Conservation (phyloP, 2,113 vertebrate genomes). For the Hoplias malabaricus region DNA sequence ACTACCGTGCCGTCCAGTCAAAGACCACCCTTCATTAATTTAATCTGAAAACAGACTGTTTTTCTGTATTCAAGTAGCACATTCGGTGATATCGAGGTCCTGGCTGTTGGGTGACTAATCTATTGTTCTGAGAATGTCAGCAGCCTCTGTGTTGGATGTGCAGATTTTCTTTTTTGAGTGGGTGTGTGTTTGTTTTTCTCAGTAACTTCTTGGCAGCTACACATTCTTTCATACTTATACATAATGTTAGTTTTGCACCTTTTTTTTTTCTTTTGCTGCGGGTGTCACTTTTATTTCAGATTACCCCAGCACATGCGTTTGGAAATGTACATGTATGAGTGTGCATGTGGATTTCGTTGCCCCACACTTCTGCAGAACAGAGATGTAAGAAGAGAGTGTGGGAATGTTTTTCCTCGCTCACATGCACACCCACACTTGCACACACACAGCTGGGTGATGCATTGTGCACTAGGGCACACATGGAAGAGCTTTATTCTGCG, state of each 20-base stretch:
- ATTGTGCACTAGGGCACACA: conserved; percentile 46
- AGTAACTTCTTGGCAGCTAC: too few relatives aligned
- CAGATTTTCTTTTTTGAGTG: too few relatives aligned
- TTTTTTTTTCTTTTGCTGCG: not conserved
- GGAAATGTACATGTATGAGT: not conserved
- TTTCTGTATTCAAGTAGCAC: too few relatives aligned
- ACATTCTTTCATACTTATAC: too few relatives aligned
- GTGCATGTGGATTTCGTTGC: not conserved
- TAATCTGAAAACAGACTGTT: too few relatives aligned
- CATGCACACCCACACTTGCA: conserved; percentile 33
- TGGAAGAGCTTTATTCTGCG: conserved; percentile 44
- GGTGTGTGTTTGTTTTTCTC: too few relatives aligned
- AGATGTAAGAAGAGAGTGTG: conserved; percentile 24
- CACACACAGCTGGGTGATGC: conserved; percentile 51
- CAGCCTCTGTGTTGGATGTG: too few relatives aligned
- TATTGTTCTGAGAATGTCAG: too few relatives aligned
- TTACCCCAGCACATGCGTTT: not conserved
- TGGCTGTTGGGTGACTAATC: too few relatives aligned
- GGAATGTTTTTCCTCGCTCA: conserved; percentile 45
- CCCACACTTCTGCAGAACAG: conserved; percentile 16
- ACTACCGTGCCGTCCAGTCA: too few relatives aligned
- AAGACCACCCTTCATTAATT: too few relatives aligned
- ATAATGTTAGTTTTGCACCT: not conserved
- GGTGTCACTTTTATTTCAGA: conserved; percentile 1
- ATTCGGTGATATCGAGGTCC: too few relatives aligned